Percentiles rank a stretch among this genome's conserved stretches.
phyloP scores from a whole-genome alignment of 2,797 vertebrate species.

The Anguilla megastoma region DNA sequence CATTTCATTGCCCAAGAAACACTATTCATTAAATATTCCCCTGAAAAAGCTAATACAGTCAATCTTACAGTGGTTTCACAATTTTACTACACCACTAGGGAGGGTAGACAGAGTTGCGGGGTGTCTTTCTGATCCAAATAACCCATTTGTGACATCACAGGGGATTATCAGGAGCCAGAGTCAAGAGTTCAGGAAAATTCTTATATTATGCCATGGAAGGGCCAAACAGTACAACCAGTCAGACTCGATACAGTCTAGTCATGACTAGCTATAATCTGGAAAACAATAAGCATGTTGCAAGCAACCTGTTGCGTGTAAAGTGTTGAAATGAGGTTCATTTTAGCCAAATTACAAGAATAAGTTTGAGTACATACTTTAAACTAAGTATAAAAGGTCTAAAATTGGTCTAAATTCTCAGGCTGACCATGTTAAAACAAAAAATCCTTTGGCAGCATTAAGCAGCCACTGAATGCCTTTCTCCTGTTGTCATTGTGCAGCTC shows the following conservation, averaged over 20 bases:
- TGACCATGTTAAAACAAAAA: neutral
- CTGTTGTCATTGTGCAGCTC: neutral
- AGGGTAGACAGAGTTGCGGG: neutral
- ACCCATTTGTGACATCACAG: neutral
- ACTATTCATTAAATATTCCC: neutral
- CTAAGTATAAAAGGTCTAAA: neutral
- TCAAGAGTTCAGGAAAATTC: neutral
- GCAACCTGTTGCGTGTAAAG: neutral
- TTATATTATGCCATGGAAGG: neutral
- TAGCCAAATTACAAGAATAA: neutral
- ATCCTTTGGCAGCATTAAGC: neutral
- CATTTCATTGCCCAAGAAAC: neutral
- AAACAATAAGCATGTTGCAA: neutral
- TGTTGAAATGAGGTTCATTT: neutral
- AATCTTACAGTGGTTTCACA: neutral
- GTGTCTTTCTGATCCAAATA: neutral
- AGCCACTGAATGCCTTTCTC: neutral
- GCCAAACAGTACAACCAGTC: neutral
- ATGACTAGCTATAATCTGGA: neutral
- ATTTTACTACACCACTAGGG: neutral
- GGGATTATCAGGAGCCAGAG: neutral
- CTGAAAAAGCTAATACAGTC: neutral
- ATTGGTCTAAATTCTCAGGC: neutral
- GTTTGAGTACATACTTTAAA: neutral
- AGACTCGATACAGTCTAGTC: neutral